Percentiles rank a stretch among this genome's conserved stretches.
Evolutionary conservation across 2,797 vertebrate genomes (phyloP).

Genomic region (Discoglossus pictus): DNA sequence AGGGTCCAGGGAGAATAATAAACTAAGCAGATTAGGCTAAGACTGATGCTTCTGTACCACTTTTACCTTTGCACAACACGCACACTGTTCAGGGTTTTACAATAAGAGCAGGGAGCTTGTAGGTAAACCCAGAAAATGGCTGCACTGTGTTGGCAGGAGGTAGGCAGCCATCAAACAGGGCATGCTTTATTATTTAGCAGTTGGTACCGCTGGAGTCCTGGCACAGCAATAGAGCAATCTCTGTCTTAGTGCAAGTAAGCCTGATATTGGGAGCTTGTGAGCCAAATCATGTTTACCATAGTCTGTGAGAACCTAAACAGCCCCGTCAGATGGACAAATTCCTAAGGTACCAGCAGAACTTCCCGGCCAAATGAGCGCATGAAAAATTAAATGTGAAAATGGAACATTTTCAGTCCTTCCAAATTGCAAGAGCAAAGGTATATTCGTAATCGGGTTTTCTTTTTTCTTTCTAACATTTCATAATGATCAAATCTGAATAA

Average conservation of each 20-base stretch:
- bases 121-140: conserved; percentile 69
- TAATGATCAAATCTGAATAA: no score
- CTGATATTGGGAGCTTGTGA: conserved; percentile 67
- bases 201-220: conserved; percentile 80
- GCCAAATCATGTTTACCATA: conserved; percentile 76
- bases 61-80: conserved; percentile 48
- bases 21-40: conserved; percentile 69
- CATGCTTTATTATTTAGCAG: conserved; percentile 83
- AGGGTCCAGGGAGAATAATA: conserved; percentile 67
- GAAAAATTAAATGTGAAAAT: conserved; percentile 28
- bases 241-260: conserved; percentile 70
- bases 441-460: not conserved
- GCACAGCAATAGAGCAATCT: conserved; percentile 73
- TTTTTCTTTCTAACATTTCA: no score
- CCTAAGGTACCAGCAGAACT: conserved; percentile 60
- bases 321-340: conserved; percentile 64
- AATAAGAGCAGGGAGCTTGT: conserved; percentile 61
- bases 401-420: not conserved
- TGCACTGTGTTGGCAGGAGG: conserved; percentile 55
- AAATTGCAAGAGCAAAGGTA: no score
- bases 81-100: conserved; percentile 50
- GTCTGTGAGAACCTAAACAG: conserved; percentile 63
- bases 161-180: conserved; percentile 71
- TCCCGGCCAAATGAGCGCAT: conserved; percentile 33
- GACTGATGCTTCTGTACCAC: conserved; percentile 58